Base-by-base conservation (phyloP, 1,140 invertebrate genomes). In the Drosophila teissieri region DNA sequence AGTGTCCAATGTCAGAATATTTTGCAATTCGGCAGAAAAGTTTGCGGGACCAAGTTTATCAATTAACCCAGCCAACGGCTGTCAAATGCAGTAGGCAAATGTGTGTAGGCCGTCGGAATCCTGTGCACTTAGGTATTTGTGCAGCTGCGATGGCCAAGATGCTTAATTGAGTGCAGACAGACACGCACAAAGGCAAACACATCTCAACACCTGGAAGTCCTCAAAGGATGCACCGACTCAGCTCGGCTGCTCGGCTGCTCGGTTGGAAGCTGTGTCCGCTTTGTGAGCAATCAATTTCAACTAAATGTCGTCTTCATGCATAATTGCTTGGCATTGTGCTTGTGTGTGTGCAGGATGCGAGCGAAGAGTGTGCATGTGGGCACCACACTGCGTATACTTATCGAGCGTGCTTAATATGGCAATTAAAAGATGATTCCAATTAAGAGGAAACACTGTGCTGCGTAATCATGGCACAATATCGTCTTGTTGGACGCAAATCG, bases 381-480 rank as follows among this genome's bases (percentile, higher is more conserved):
- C 58, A 37, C 67, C 55, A 57, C 68, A 24, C 65, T 57, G 68
- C 68, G 68, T 72, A 72, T 73, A 84, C 70, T 72, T 76, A 83
- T 72, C 63, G 65, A 72, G 56, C 64, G 53, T 80, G 79, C 79
- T 77, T 86, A 86, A 79, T 86, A 79, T 82, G 79, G 63, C 83
- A 86, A 86, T 86, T 86, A 79, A 88, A 86, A 88, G 79, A 78
- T 83, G 67, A 79, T 82, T 86, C 79, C 76, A 88, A 83, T 81
- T 88, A 86, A 67, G 62, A 65, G 70, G 73, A 67, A 85, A 74
- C 63, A 74, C 73, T 49, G 54, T 52, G 58, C 73, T 69, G 63
- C 56, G 56, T 51, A 68, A 69, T 77, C 67, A 88, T 48, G 65
- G 63, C 80, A 79, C 70, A 82, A 64, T 74, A 82, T 62, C 48